Evolutionary conservation across 2,797 vertebrate species (phyloP).

Genomic region (Helarctos malayanus): DNA sequence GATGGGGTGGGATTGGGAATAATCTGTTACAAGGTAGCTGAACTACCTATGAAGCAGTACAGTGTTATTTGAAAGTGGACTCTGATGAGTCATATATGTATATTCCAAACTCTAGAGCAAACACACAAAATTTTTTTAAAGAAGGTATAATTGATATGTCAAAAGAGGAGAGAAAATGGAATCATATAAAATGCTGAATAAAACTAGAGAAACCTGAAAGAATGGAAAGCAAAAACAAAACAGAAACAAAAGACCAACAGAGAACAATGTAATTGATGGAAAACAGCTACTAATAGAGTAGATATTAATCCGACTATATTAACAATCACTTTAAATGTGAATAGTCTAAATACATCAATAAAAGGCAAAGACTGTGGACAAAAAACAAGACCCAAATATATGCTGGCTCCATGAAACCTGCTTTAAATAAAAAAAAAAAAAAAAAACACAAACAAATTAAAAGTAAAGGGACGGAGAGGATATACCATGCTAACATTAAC

Average conservation of each 20-base stretch:
- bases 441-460: background rate
- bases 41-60: background rate
- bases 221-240: background rate
- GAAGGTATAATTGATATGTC: background rate
- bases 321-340: background rate
- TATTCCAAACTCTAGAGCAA: background rate
- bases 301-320: too few relatives aligned
- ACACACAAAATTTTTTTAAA: background rate
- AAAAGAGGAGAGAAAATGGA: background rate
- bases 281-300: background rate
- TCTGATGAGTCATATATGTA: background rate
- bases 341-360: background rate
- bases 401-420: background rate
- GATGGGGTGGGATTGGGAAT: background rate
- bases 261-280: background rate
- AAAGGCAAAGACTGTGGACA: background rate
- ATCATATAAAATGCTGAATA: background rate
- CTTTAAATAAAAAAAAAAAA: background rate
- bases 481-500: background rate
- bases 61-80: background rate
- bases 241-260: background rate
- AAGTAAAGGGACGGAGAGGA: background rate
- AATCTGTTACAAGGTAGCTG: background rate
- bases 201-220: background rate
- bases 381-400: background rate